Conservation (phyloP, 2,797 vertebrate species). For the Macropus fuliginosus region DNA sequence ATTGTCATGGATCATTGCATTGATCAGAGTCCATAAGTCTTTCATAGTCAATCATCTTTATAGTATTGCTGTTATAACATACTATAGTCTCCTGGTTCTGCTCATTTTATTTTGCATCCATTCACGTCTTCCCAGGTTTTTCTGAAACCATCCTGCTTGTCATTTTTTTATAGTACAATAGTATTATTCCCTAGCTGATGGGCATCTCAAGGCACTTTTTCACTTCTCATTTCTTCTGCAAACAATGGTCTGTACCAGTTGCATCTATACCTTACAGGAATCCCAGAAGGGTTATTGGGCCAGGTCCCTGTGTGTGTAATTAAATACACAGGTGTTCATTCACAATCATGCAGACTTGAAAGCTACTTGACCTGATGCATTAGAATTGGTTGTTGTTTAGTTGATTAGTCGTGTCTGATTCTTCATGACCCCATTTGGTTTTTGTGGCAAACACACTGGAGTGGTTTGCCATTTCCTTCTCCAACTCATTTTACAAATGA, state of each 20-base stretch:
- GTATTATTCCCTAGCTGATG: background rate
- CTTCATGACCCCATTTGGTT: background rate
- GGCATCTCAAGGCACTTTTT: background rate
- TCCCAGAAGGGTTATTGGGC: background rate
- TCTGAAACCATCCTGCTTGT: background rate
- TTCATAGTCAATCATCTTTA: background rate
- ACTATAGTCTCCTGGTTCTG: background rate
- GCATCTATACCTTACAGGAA: background rate
- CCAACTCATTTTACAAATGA: background rate
- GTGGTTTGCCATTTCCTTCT: background rate
- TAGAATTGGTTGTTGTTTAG: background rate
- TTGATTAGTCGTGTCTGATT: background rate
- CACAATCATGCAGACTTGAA: background rate
- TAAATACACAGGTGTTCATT: background rate
- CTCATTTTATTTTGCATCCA: background rate
- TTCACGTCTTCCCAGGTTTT: background rate
- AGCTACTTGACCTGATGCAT: background rate
- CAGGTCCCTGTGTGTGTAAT: background rate
- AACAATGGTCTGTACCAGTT: constrained; percentile 36
- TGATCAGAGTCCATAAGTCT: background rate
- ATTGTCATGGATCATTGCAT: background rate
- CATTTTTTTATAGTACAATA: background rate
- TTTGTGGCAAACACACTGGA: background rate
- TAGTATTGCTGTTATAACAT: background rate
- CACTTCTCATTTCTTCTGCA: background rate